Evolutionary conservation across 2,113 vertebrate genomes (phyloP), one percentile per base, ranked within the genome.

Genomic region (Pterocles gutturalis): DNA sequence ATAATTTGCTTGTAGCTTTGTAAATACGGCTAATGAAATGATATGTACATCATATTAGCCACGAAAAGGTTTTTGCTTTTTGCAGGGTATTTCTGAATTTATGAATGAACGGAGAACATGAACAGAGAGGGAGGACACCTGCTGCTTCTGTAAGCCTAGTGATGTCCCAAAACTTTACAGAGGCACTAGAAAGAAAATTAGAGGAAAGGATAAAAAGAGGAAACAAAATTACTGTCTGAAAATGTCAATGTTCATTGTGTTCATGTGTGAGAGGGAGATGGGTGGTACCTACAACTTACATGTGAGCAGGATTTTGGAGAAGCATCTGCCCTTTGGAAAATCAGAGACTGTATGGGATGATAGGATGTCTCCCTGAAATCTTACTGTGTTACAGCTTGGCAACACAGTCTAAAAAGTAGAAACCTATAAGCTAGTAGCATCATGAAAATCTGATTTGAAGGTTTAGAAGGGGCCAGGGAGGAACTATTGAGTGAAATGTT

Each of bases 21-120:
- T 96, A 97, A 96, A 96, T 95, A 94, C 80, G 78, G 88, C 83
- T 97, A 98, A 98, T 94, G 93, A 87, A 97, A 97, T 98, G 93
- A 96, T 84, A 95, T 61, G 67, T 84, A 61, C 62, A 95, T 90
- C 91, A 69, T 85, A 84, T 91, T 93, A 95, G 67, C 24, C 87
- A 69, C 58, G 94, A 51, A 96, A 95, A 93, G 64, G 53, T 83
- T 97, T 97, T 94, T 90, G 69, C 60, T 91, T 95, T 93, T 62
- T 91, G 76, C 82, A 78, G 81, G 11, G 17, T 76, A 31, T 84
- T 57, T 92, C 73, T 89, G 96, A 83, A 57, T 75, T 95, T 97
- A 81, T 96, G 92, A 95, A 97, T 97, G 96, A 94, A 65, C 46
- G 87, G 80, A 62, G 34, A 89, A 46, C 24, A 16, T 21, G 45